Conservation (phyloP, 2,113 vertebrate genomes). For the Pseudorectes ferrugineus region DNA sequence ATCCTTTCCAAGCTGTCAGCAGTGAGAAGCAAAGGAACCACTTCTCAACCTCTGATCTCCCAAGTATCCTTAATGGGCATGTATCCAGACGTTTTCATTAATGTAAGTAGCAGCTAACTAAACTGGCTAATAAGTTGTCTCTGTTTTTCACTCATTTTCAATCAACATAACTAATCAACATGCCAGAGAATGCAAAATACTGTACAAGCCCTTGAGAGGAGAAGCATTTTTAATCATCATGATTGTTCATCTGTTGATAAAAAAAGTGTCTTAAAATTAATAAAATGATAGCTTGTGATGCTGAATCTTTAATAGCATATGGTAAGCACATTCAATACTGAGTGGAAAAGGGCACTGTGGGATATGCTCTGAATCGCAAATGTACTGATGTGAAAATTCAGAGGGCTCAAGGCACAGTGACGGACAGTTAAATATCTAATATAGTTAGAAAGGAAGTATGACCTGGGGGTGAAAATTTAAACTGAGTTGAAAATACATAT, state of each 20-base stretch:
- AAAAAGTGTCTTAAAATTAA: constrained; percentile 51
- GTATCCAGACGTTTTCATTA: constrained; percentile 52
- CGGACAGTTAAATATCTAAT: not conserved
- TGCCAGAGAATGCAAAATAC: constrained; percentile 43
- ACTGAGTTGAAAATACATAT: not conserved
- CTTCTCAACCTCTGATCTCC: constrained; percentile 21
- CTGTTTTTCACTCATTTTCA: constrained; percentile 54
- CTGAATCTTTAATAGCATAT: constrained; percentile 7
- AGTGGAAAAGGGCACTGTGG: not conserved
- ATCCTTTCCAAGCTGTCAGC: not conserved
- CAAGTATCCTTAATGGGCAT: constrained; percentile 32
- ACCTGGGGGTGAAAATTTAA: not conserved
- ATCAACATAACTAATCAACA: constrained; percentile 53
- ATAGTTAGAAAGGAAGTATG: not conserved
- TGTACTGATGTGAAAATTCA: not conserved
- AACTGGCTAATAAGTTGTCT: constrained; percentile 52
- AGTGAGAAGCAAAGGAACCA: not conserved
- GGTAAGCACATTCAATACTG: not conserved
- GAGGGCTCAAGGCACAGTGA: not conserved
- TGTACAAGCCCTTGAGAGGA: constrained; percentile 29
- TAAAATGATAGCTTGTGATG: constrained; percentile 32
- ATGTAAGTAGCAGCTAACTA: constrained; percentile 49
- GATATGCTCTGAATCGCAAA: not conserved
- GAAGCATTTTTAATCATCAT: constrained; percentile 46
- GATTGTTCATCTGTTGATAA: constrained; percentile 57